These are phyloP conservation scores for Phalacrocorax brasilianus DNA, from an alignment of 2,113 vertebrate species.

Conservation along the genomic window DNA sequence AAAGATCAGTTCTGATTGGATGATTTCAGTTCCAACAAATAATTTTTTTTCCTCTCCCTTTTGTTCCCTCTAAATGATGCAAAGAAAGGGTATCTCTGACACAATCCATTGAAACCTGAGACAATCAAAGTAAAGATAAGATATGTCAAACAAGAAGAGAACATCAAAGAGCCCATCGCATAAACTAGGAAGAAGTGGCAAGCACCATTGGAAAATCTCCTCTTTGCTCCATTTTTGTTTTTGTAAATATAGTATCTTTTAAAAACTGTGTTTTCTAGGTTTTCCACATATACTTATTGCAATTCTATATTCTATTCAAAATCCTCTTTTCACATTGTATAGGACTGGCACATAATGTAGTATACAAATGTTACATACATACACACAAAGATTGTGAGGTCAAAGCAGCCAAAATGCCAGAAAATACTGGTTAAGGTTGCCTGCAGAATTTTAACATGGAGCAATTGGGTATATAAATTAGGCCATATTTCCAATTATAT, in stretches of 20 bases:
- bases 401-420: background rate
- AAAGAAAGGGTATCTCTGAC: background rate
- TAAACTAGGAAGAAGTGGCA: background rate
- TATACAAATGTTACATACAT: fast-evolving
- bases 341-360: background rate
- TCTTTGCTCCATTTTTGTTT: background rate
- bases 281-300: background rate
- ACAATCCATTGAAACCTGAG: background rate
- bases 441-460: background rate
- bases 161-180: background rate
- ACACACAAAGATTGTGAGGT: background rate
- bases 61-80: background rate
- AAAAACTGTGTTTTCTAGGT: background rate
- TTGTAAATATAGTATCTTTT: background rate
- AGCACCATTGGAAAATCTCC: background rate
- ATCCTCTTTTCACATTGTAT: background rate
- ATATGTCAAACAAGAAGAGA: background rate
- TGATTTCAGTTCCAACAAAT: background rate
- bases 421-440: background rate
- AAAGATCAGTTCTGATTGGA: background rate
- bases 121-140: background rate
- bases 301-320: background rate
- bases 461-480: background rate
- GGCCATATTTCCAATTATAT: background rate
- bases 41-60: background rate